A percentile compares a stretch with the other conserved stretches of the same genome.
phyloP scores from a whole-genome alignment of 1,140 invertebrate species.

The Nasonia vitripennis region DNA sequence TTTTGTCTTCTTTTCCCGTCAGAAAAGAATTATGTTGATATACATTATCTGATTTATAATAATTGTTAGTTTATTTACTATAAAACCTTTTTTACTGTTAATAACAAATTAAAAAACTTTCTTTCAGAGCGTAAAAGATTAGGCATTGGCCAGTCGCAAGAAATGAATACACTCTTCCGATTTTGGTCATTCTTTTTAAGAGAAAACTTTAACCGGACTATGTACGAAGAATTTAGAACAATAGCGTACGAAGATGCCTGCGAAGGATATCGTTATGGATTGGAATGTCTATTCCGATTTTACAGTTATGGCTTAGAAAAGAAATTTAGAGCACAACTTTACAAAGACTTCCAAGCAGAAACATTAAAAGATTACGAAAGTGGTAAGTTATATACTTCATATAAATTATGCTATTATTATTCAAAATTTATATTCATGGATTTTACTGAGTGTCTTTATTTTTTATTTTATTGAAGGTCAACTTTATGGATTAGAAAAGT shows the following conservation, averaged over 20 bases:
- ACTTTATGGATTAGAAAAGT: constrained; percentile 98
- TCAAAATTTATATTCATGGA: neutral
- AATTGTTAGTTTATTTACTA: neutral
- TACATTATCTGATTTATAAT: constrained; percentile 51
- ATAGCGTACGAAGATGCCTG: constrained; percentile 94
- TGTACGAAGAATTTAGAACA: constrained; percentile 97
- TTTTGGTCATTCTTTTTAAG: constrained; percentile 99
- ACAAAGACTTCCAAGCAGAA: constrained; percentile 96
- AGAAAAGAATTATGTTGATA: constrained; percentile 59
- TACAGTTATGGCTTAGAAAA: constrained; percentile 98
- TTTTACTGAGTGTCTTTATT: constrained; percentile 7
- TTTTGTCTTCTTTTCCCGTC: constrained; percentile 74
- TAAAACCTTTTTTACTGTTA: constrained; percentile 35
- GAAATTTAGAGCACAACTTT: constrained; percentile 94
- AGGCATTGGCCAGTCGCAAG: constrained; percentile 94
- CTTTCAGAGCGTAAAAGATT: constrained; percentile 90
- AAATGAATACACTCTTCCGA: constrained; percentile 98
- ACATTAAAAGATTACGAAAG: constrained; percentile 93
- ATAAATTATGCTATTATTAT: constrained; percentile 3
- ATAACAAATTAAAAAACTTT: constrained; percentile 48
- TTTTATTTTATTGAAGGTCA: constrained; percentile 81
- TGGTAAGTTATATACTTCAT: constrained; percentile 74
- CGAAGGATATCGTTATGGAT: constrained; percentile 90
- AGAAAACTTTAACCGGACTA: constrained; percentile 98
- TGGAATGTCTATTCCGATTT: constrained; percentile 99